Evolutionary conservation across 1,140 invertebrate genomes (phyloP).

Genomic region (Cydia splendana): DNA sequence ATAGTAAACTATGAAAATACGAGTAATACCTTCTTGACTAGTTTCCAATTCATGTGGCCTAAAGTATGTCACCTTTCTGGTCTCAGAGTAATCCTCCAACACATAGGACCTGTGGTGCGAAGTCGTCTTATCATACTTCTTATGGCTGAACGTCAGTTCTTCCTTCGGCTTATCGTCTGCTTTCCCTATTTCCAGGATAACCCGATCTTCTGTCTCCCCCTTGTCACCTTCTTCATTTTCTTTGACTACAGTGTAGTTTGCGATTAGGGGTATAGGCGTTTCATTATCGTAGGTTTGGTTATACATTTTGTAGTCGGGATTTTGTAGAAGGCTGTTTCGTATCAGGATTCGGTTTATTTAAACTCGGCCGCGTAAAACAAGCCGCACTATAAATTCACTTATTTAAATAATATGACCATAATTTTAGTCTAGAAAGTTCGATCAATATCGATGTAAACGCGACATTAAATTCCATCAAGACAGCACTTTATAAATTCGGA

Average conservation of each 20-base stretch:
- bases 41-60: slow-evolving; percentile 63
- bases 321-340: no score
- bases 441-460: no score
- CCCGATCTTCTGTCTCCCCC: slow-evolving; percentile 58
- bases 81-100: slow-evolving; percentile 65
- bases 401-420: no score
- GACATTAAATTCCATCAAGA: no score
- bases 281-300: slow-evolving; percentile 64
- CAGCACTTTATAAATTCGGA: no score
- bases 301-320: slow-evolving; percentile 51
- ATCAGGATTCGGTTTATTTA: no score
- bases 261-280: slow-evolving; percentile 62
- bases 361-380: no score
- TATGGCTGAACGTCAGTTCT: slow-evolving; percentile 74
- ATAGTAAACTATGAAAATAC: not conserved
- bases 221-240: slow-evolving; percentile 61
- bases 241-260: slow-evolving; percentile 66
- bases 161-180: slow-evolving; percentile 70
- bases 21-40: slow-evolving; percentile 58
- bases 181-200: slow-evolving; percentile 76
- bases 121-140: slow-evolving; percentile 78
- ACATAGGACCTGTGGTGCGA: slow-evolving; percentile 73
- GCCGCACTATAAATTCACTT: no score
- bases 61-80: slow-evolving; percentile 59
- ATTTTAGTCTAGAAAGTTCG: no score